A percentile compares a stretch with the other conserved stretches of the same genome.
Conservation (phyloP, 2,113 vertebrate genomes). For the Triplophysa rosa region DNA sequence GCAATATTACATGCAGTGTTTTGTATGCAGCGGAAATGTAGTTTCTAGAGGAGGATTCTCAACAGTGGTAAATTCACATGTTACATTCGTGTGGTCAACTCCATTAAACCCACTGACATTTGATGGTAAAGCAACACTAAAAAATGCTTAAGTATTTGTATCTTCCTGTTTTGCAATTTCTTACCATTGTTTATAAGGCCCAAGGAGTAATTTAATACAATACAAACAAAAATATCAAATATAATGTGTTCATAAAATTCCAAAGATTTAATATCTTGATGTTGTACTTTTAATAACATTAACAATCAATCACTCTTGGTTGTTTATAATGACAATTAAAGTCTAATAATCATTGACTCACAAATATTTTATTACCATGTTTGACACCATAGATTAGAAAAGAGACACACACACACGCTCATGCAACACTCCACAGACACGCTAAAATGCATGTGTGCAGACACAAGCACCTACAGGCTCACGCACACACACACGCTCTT, state of each 20-base stretch:
- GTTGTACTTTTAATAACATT: slow-evolving; percentile 11
- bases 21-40: slow-evolving; percentile 27
- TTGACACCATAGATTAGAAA: slow-evolving; percentile 35
- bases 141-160: slow-evolving; percentile 9
- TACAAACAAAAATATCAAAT: background rate
- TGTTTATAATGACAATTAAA: slow-evolving; percentile 20
- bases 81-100: background rate
- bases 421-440: slow-evolving; percentile 30
- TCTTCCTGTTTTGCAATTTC: background rate
- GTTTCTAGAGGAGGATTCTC: slow-evolving; percentile 12
- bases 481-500: slow-evolving; percentile 17
- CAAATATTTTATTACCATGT: slow-evolving; percentile 33
- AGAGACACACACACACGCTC: slow-evolving; percentile 44
- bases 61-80: background rate
- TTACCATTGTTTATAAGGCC: background rate
- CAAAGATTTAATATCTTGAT: background rate
- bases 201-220: background rate
- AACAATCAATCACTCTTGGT: background rate
- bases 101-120: slow-evolving; percentile 45
- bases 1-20: slow-evolving; percentile 36
- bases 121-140: slow-evolving; percentile 45
- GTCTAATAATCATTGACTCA: slow-evolving; percentile 28
- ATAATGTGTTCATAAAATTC: background rate
- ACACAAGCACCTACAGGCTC: slow-evolving; percentile 26
- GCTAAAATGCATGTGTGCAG: slow-evolving; percentile 30